These are phyloP conservation scores for Brachyhypopomus occidentalis DNA, from an alignment of 2,113 vertebrate genomes.

Conservation along the genomic window DNA sequence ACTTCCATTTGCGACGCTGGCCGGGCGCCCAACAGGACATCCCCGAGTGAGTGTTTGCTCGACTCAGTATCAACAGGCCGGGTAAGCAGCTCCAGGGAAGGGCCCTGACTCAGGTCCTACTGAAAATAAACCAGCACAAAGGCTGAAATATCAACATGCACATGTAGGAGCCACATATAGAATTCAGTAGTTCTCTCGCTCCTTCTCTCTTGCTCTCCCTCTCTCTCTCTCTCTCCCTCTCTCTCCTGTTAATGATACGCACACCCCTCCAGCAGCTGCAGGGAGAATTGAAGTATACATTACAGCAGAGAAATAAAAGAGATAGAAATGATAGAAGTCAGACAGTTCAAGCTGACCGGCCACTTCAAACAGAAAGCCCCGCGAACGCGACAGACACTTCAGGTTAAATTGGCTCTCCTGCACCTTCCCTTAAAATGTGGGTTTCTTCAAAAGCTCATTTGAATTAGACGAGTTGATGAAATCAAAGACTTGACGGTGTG, in stretches of 20 bases:
- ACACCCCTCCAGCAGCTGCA: conserved; percentile 91
- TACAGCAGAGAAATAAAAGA: conserved; percentile 89
- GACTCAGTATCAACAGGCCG: conserved; percentile 74
- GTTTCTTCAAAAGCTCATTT: conserved; percentile 93
- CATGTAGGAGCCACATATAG: conserved; percentile 49
- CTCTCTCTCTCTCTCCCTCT: conserved; percentile 12
- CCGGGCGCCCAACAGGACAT: conserved; percentile 75
- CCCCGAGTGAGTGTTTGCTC: conserved; percentile 76
- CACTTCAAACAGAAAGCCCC: conserved; percentile 93
- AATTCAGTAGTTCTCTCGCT: neutral
- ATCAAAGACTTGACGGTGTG: conserved; percentile 89
- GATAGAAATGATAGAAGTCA: conserved; percentile 97
- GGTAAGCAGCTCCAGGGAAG: conserved; percentile 60
- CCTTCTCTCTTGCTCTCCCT: conserved; percentile 19
- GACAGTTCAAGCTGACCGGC: conserved; percentile 96
- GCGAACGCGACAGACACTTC: conserved; percentile 92
- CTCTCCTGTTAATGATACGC: conserved; percentile 89
- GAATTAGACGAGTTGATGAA: conserved; percentile 93
- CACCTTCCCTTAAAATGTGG: conserved; percentile 72
- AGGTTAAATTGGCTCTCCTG: conserved; percentile 97
- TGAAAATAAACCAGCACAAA: conserved; percentile 71
- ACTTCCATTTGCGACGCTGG: conserved; percentile 75
- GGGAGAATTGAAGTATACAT: conserved; percentile 96
- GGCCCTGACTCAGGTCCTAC: conserved; percentile 62
- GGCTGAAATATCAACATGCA: conserved; percentile 66